Evolutionary conservation across 2,888 invertebrate species (phyloP), one percentile per base, ranked within the genome.

Genomic region (Elmis aenea): DNA sequence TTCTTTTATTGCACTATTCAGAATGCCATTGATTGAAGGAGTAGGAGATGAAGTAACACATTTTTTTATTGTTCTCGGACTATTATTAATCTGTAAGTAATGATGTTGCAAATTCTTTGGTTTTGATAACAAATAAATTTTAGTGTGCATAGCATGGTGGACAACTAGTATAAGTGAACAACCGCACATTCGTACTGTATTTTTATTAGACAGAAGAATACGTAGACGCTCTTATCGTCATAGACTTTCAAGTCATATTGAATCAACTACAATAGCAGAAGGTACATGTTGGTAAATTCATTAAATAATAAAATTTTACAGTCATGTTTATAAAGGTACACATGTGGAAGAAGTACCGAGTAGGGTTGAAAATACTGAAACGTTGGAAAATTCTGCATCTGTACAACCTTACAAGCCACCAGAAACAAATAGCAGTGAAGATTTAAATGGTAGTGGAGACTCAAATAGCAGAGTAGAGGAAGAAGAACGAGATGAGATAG

Each of bases 21-120:
- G 61, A 57, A 85, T 86, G 85, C 71, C 83, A 52, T 68, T 87
- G 57, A 84, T 88, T 52, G 86, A 87, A 62, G 88, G 88, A 26
- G 73, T 90, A 38, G 88, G 88, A 13, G 86, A 88, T 68, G 89
- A 89, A 72, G 87, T 90, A 42, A 76, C 83, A 28, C 76, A 86
- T 58, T 82, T 79, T 57, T 74, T 87, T 58, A 72, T 80, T 30
- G 69, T 76, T 13, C 67, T 83, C 38, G 61, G 82, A 13, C 60
- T 77, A 16, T 46, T 77, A 36, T 30, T 57, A 31, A 51, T 67
- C 26, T 64, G 67, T 67, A 57, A 60, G 58, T 66, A 25, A 13
- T 10, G 5, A 23, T 27, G 10, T 26, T 31, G 5, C 11, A 25
- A 18, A 23, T 32, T 14, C 5, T 1, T 27, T 16, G 2, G 23